Percentiles rank a stretch among this genome's conserved stretches.
These are phyloP conservation scores for Ptychochromis oligacanthus DNA, from an alignment of 2,113 vertebrate species.

Conservation along the genomic window DNA sequence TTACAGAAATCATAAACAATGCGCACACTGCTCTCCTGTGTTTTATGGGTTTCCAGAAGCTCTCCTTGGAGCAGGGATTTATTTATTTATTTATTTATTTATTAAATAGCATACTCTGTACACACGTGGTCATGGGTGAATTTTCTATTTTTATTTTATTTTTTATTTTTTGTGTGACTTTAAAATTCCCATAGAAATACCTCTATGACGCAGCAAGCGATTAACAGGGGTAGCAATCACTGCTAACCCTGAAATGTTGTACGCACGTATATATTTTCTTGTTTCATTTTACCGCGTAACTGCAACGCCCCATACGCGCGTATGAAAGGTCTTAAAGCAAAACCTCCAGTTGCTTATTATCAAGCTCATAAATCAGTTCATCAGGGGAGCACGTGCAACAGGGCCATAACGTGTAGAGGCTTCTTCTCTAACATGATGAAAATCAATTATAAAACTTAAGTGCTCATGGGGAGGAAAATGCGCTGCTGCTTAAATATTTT, in stretches of 20 bases:
- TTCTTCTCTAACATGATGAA: not conserved
- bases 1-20: constrained; percentile 48
- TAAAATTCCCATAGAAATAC: not conserved
- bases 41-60: constrained; percentile 48
- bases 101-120: not conserved
- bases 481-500: not conserved
- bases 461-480: not conserved
- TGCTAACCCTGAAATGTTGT: not conserved
- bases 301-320: not conserved
- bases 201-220: not conserved
- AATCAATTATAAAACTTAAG: constrained; percentile 30
- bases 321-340: not conserved
- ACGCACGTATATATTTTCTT: rapidly evolving
- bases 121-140: not conserved
- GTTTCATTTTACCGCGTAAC: not conserved
- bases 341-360: constrained; percentile 1
- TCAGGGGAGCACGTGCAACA: constrained; percentile 40
- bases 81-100: constrained; percentile 16
- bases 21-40: constrained; percentile 23
- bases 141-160: too few species aligned
- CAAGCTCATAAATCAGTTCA: constrained; percentile 44
- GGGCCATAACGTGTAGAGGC: constrained; percentile 18
- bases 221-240: too few species aligned
- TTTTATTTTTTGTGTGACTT: not conserved
- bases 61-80: constrained; percentile 3